Evolutionary conservation across 2,113 vertebrate species (phyloP), one percentile per base, ranked within the genome.

Genomic region (Lepus americanus): DNA sequence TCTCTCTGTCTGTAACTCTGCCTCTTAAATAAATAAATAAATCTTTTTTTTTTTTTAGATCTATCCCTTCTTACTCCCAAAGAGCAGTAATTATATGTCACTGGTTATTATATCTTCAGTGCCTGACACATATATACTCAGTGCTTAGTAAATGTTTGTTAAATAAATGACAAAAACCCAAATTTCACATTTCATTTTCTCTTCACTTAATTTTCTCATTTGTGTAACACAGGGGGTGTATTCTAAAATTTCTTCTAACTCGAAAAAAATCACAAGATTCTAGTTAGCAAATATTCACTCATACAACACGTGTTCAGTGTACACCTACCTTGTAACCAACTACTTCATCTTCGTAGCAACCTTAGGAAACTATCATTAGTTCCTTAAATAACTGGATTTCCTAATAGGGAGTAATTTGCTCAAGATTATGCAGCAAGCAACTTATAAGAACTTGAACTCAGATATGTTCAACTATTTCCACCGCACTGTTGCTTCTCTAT

Each of bases 341-440:
- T 72, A 94, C 76, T 76, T 81, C 27, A 49, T 72, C 9, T 22
- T 79, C 69, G 74, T 44, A 64, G 39, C 31, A 74, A 36, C 14
- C 67, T 91, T 55, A 73, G 39, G 29, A 76, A 87, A 69, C 44
- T 51, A 44, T 44, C 61, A 55, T 76, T 78, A 83, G 33, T 10
- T 19, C 20, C 22, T 25, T 29, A 77, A 77, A 92, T 64, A 92
- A 89, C 79, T 90, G 14, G 84, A 72, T 89, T 89, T 94, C 36
- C 61, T 25, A 85, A 85, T 66, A 83, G 8, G 33, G n/a, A 90
- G 27, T 69, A 33, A 63, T 84, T 88, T 91, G 55, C 16, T 22
- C 27, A 84, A 79, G 55, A 74, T 33, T 22, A 76, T 31, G 36
- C 20, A 74, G 55, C 55, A 87, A 64, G 77, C 87, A 82, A 69